Evolutionary conservation across 2,888 invertebrate species (phyloP).

Genomic region (Boloria euphrosyne): DNA sequence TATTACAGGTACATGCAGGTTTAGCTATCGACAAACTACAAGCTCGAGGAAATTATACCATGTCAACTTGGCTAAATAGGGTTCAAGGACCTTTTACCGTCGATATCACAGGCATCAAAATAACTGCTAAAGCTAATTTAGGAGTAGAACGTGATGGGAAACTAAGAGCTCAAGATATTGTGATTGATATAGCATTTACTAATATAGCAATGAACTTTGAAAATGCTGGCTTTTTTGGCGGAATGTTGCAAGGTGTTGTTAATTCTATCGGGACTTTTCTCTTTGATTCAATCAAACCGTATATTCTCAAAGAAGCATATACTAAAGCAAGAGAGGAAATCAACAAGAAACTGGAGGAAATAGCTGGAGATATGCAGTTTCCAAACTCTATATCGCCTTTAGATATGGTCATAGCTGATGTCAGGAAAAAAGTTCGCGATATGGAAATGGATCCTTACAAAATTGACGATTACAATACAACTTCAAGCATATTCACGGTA

Average conservation of each 20-base stretch:
- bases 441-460: slow-evolving; percentile 89
- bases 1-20: slow-evolving; percentile 85
- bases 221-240: slow-evolving; percentile 89
- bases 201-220: slow-evolving; percentile 91
- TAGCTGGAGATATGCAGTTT: slow-evolving; percentile 87
- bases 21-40: slow-evolving; percentile 87
- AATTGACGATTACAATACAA: slow-evolving; percentile 87
- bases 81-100: slow-evolving; percentile 91
- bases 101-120: slow-evolving; percentile 86
- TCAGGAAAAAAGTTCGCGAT: slow-evolving; percentile 85
- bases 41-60: slow-evolving; percentile 88
- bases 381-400: slow-evolving; percentile 93
- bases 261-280: slow-evolving; percentile 91
- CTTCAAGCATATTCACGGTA: slow-evolving; percentile 86
- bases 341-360: slow-evolving; percentile 86
- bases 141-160: slow-evolving; percentile 89
- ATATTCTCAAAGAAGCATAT: slow-evolving; percentile 90
- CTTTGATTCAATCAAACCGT: slow-evolving; percentile 94
- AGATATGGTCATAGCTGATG: slow-evolving; percentile 90
- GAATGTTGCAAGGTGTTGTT: slow-evolving; percentile 86
- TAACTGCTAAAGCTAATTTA: slow-evolving; percentile 86
- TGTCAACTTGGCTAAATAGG: slow-evolving; percentile 86
- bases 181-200: slow-evolving; percentile 89
- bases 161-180: slow-evolving; percentile 89
- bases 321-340: slow-evolving; percentile 87